Base-by-base conservation (phyloP, 2,113 vertebrate genomes). In the Xenopus borealis region DNA sequence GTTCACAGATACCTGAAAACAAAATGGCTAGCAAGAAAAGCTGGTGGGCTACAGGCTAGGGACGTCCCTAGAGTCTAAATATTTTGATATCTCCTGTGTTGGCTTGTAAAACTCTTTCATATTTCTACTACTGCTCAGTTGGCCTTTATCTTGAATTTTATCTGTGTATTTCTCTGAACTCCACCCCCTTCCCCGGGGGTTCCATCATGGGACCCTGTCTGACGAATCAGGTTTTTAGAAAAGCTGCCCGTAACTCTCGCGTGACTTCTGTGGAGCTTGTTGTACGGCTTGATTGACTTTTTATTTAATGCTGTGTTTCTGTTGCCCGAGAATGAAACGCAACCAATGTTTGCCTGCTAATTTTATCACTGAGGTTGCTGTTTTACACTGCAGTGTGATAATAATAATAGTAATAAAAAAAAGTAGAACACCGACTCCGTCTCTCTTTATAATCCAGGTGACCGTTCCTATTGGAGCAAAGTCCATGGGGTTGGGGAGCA, bases 301-400 rank as follows among this genome's bases (percentile, higher is more conserved):
- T 50, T 50, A 62, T 61, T 61, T 61, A 23, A 50, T 50, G 45
- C 50, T 33, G 12, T 57, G 23, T 73, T 6, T 64, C 3, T 10
- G 18, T 19, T 53, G 72, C n/a, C 65, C 53, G 40, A 33, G 17
- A 12, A 33, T 71, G 18, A 13, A 61, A 61, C 16, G 12, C 18
- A 69, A 76, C 66, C 66, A 63, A 62, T n/a, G 73, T 69, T 76
- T 76, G 73, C 66, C 66, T 50, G 45, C 47, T 16, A n/a, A n/a
- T 69, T 76, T 69, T 76, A 76, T 63, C 69, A 62, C 72, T 10
- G 4, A 47, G 46, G 67, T 61, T 50, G 18, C 72, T 61, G 72
- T 67, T 27, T 59, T 7, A 63, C 64, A 61, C 30, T 74, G 72
- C 72, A 30, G 46, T 50, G 64, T 74, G 47, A 50, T 50, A 74